phyloP scores from a whole-genome alignment of 2,888 invertebrate genomes.

The Agrilus biguttatus region DNA sequence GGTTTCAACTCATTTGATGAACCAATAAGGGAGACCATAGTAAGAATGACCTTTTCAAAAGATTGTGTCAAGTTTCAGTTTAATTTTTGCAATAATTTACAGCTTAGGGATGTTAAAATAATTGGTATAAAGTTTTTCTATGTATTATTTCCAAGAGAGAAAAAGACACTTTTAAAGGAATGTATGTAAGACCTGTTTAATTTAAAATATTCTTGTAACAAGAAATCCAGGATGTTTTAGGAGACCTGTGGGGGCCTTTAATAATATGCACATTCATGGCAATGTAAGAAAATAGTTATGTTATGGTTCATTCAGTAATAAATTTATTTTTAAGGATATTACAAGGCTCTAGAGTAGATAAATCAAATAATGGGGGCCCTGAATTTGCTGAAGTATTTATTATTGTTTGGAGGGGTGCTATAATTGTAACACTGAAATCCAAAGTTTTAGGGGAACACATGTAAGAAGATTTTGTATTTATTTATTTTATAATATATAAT shows the following conservation, averaged over 20 bases:
- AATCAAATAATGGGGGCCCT: constrained; percentile 75
- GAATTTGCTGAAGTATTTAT: constrained; percentile 97
- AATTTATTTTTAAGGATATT: constrained; percentile 42
- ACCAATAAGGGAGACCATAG: constrained; percentile 86
- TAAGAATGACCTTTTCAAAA: constrained; percentile 34
- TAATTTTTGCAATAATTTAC: constrained; percentile 19
- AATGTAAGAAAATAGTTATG: constrained; percentile 30
- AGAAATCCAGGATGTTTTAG: constrained; percentile 34
- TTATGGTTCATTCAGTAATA: constrained; percentile 4
- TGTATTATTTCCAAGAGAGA: constrained; percentile 87
- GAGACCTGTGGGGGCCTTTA: constrained; percentile 98
- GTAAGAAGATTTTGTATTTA: constrained; percentile 40
- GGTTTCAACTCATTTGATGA: constrained; percentile 90
- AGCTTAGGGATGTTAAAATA: constrained; percentile 85
- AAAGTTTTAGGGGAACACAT: constrained; percentile 94
- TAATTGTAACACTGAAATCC: constrained; percentile 90
- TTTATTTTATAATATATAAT: neutral
- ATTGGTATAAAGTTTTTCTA: constrained; percentile 90
- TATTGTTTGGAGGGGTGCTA: constrained; percentile 94
- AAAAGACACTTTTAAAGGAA: constrained; percentile 83
- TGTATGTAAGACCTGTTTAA: constrained; percentile 47
- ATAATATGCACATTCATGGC: constrained; percentile 94
- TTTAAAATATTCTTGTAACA: neutral
- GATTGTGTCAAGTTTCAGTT: neutral
- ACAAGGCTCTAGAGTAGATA: constrained; percentile 62